Evolutionary conservation across 2,888 invertebrate species (phyloP).

Genomic region (Acanthoscelides obtectus): DNA sequence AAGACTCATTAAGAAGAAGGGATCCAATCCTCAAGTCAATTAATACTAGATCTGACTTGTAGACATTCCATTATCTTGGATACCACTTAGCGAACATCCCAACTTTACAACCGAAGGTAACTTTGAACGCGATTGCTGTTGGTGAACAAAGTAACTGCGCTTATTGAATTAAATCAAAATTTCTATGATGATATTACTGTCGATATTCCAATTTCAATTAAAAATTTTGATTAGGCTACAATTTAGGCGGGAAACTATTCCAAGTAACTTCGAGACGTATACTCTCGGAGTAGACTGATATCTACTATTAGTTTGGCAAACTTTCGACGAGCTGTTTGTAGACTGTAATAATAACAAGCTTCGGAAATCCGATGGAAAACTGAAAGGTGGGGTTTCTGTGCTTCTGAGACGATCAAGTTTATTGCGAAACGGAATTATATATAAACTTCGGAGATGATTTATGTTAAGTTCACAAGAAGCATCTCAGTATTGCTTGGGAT

Average conservation of each 20-base stretch:
- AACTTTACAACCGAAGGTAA: conserved; percentile 15
- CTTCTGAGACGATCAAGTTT: background rate
- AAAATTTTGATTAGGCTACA: background rate
- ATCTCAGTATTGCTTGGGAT: background rate
- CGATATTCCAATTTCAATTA: background rate
- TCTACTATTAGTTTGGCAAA: background rate
- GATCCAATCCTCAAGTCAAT: background rate
- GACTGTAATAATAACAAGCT: background rate
- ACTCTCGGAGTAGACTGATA: background rate
- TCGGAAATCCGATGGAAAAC: background rate
- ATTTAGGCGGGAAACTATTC: background rate
- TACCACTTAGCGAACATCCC: conserved; percentile 3
- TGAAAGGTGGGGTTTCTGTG: background rate
- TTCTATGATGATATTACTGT: background rate
- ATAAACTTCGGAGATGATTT: background rate
- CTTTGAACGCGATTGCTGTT: background rate
- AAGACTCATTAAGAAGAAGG: background rate
- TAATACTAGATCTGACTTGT: conserved; percentile 5
- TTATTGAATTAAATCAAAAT: background rate
- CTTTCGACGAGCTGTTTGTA: background rate
- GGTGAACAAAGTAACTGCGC: background rate
- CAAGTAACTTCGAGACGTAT: background rate
- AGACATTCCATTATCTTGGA: conserved; percentile 30
- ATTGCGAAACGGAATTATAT: background rate
- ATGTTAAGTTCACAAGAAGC: background rate